Evolutionary conservation across 2,888 invertebrate genomes (phyloP).

Genomic region (Drosophila stalkeri): DNA sequence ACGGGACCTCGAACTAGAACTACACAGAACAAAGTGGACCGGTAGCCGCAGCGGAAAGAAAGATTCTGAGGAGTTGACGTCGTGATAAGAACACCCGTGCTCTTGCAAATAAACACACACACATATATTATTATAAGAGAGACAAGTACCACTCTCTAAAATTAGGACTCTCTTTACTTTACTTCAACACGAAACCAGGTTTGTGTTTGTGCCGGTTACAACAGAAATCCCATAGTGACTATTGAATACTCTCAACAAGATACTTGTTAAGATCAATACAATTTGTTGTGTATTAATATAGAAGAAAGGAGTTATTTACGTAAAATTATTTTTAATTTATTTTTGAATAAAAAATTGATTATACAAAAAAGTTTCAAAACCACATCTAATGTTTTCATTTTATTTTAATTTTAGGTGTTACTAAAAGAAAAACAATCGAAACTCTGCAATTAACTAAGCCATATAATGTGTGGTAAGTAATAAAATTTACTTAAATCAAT

Average conservation of each 20-base stretch:
- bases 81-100: conserved; percentile 51
- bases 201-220: not conserved
- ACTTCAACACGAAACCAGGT: not conserved
- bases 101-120: conserved; percentile 7
- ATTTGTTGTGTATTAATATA: too few relatives aligned
- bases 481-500: not conserved
- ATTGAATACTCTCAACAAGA: not conserved
- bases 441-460: conserved; percentile 5
- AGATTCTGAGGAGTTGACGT: conserved; percentile 34
- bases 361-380: too few relatives aligned
- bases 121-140: not conserved
- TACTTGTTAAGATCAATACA: not conserved
- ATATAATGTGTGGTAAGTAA: conserved; percentile 56
- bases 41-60: conserved; percentile 43
- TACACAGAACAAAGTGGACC: conserved; percentile 29
- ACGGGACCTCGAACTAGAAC: conserved; percentile 28
- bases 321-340: too few relatives aligned
- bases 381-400: not conserved
- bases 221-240: not conserved
- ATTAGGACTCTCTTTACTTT: conserved; percentile 5
- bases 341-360: too few relatives aligned
- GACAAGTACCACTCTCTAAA: conserved; percentile 14
- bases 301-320: too few relatives aligned
- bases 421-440: not conserved
- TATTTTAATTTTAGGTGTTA: conserved; percentile 5